A percentile compares a stretch with the other conserved stretches of the same genome.
These are phyloP conservation scores for Nannospalax galili DNA, from an alignment of 2,113 vertebrate species.

Conservation along the genomic window DNA sequence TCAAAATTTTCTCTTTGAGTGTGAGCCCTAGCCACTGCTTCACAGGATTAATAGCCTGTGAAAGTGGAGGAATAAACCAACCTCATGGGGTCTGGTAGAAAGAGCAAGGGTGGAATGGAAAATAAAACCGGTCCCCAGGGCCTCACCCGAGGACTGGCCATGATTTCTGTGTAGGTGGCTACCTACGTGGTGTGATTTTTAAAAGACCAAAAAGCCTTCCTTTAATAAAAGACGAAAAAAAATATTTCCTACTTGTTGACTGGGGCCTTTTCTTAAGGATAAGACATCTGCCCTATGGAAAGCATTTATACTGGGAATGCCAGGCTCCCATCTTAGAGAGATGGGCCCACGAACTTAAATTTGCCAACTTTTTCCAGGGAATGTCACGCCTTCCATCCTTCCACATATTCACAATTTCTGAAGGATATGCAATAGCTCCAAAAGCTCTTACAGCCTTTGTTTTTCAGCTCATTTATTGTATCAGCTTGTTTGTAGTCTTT, in stretches of 20 bases:
- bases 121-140: conserved; percentile 46
- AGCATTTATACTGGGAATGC: background rate
- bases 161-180: conserved; percentile 41
- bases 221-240: conserved; percentile 17
- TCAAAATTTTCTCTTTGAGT: conserved; percentile 57
- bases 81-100: conserved; percentile 36
- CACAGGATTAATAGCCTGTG: conserved; percentile 44
- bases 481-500: background rate
- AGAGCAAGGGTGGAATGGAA: conserved; percentile 1
- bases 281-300: background rate
- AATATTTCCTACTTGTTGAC: background rate
- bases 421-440: background rate
- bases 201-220: background rate
- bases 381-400: background rate
- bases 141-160: background rate
- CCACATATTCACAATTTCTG: conserved; percentile 26
- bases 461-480: background rate
- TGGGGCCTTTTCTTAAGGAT: conserved; percentile 5
- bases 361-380: background rate
- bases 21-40: conserved; percentile 34
- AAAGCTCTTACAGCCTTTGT: background rate
- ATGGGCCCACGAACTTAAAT: background rate
- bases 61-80: conserved; percentile 49
- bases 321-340: conserved; percentile 10
- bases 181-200: conserved; percentile 31